Base-by-base conservation (phyloP, 2,888 invertebrate species). In the Gastracanthus pulcherrimus region DNA sequence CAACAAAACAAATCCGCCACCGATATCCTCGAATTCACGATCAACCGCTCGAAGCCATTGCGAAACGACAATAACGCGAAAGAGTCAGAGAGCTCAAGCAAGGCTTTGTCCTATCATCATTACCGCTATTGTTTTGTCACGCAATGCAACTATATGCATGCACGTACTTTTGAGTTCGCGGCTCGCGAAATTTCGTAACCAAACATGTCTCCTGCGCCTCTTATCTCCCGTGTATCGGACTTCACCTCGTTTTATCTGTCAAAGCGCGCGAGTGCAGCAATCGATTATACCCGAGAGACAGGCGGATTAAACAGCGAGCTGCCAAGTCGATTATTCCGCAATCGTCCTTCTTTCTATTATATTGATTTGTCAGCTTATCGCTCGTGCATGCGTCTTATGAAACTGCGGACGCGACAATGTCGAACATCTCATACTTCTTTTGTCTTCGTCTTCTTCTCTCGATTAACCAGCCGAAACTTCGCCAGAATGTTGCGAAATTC, bases 191-290 rank as follows among this genome's bases (percentile, higher is more conserved):
- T 75, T 80, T 80, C 75, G 74, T 80, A 80, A 80, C 60, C 58
- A 38, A 69, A 69, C 48, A 69, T 58, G 55, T 66, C 78, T 62
- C 29, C n/a, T n/a, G 45, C 55, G 29, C n/a, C 34, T 41, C 11
- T 67, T 79, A 66, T 80, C 79, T 60, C 19, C 36, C 41, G 26
- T 55, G 34, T 60, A 72, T 72, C 79, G 66, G 6, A 31, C 58
- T 69, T 75, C 62, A 60, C 80, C 74, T 36, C 74, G 48, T 60
- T 45, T 80, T 75, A 80, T 80, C 74, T 69, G 74, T 80, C 74
- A 69, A 58, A 55, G 72, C 3, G 34, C 2, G 62, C 34, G 31
- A 62, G 3, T 34, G 34, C 69, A 31, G 62, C 60, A 62, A 80
- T 64, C 51, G 60, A 69, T 69, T 62, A 48, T 19, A 38, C 34